phyloP scores from a whole-genome alignment of 2,797 vertebrate species.

The Peromyscus eremicus region DNA sequence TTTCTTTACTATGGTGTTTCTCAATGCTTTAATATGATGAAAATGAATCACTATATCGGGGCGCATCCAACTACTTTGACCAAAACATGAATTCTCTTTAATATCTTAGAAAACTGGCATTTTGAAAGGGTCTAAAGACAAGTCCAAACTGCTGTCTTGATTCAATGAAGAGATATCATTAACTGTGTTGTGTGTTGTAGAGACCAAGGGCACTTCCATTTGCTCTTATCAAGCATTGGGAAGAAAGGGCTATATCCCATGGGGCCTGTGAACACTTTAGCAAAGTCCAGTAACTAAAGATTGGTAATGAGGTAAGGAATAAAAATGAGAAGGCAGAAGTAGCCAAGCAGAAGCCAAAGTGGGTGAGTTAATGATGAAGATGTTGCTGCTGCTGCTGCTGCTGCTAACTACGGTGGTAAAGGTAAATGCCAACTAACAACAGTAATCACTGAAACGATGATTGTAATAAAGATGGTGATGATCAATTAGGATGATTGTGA shows the following conservation, averaged over 20 bases:
- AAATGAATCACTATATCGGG: not conserved
- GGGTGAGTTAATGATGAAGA: not conserved
- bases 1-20: not conserved
- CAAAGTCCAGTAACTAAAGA: not conserved
- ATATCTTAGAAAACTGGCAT: not conserved
- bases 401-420: not conserved
- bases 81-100: not conserved
- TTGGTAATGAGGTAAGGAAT: not conserved
- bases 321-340: not conserved
- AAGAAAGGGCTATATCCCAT: not conserved
- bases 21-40: not conserved
- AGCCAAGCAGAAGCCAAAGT: not conserved
- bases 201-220: not conserved
- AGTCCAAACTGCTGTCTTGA: not conserved
- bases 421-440: not conserved
- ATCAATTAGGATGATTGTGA: not conserved
- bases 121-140: not conserved
- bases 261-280: not conserved
- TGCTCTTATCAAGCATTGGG: not conserved
- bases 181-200: too few relatives aligned
- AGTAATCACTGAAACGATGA: not conserved
- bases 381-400: not conserved
- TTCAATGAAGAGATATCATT: not conserved
- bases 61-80: not conserved
- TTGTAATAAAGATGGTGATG: not conserved